A percentile compares a stretch with the other conserved stretches of the same genome.
phyloP scores from a whole-genome alignment of 2,113 vertebrate genomes.

The Lycocorax pyrrhopterus region DNA sequence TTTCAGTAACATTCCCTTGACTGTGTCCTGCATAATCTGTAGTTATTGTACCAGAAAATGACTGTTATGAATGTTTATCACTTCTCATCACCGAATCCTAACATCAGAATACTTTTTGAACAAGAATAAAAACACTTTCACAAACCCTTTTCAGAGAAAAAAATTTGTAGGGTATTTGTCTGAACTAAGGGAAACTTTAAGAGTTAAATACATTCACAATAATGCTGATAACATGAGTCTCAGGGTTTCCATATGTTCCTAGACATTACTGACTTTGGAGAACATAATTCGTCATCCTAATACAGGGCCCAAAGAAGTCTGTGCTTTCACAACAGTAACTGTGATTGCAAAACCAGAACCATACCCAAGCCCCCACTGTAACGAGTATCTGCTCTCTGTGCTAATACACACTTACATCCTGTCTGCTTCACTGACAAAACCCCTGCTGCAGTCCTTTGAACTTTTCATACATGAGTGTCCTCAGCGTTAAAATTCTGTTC shows the following conservation, averaged over 20 bases:
- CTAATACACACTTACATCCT: not conserved
- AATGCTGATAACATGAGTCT: not conserved
- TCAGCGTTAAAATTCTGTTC: not conserved
- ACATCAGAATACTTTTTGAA: not conserved
- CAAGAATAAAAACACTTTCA: not conserved
- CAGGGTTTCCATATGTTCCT: not conserved
- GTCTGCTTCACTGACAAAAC: not conserved
- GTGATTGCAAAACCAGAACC: not conserved
- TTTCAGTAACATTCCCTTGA: not conserved
- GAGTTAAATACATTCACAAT: not conserved
- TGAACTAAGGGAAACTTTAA: not conserved
- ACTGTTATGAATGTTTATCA: not conserved
- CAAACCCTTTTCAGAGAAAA: not conserved
- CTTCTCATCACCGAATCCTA: not conserved
- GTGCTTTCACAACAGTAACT: not conserved
- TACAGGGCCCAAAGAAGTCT: not conserved
- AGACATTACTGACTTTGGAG: not conserved
- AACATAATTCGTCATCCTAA: not conserved
- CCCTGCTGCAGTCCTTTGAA: not conserved
- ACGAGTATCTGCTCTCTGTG: not conserved
- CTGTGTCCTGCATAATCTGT: not conserved
- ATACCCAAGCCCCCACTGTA: not conserved
- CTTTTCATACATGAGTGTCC: not conserved
- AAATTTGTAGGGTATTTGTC: not conserved
- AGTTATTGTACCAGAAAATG: constrained; percentile 1